A percentile compares a stretch with the other conserved stretches of the same genome.
These are phyloP conservation scores for Periphyllus acericola DNA, from an alignment of 2,888 invertebrate genomes.

Conservation along the genomic window DNA sequence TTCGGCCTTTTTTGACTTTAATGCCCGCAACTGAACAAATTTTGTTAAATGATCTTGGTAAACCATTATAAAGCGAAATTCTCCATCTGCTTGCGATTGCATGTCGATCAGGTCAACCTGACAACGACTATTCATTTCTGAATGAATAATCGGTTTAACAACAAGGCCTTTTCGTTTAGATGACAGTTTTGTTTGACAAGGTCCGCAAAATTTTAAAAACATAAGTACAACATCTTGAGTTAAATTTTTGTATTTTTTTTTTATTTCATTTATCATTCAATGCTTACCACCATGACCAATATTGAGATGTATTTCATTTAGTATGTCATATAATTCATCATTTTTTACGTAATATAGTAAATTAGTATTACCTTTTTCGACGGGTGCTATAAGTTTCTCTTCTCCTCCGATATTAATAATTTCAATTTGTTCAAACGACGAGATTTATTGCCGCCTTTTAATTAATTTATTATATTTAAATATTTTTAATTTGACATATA, in stretches of 20 bases:
- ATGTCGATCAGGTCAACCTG: slow-evolving; percentile 66
- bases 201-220: slow-evolving; percentile 37
- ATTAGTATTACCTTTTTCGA: too few species aligned
- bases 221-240: slow-evolving; percentile 21
- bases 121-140: slow-evolving; percentile 63
- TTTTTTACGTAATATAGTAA: too few species aligned
- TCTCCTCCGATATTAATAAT: too few species aligned
- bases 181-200: slow-evolving; percentile 44
- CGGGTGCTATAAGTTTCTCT: too few species aligned
- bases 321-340: not conserved
- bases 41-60: slow-evolving; percentile 67
- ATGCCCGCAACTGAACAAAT: slow-evolving; percentile 66
- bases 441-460: too few species aligned
- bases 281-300: slow-evolving; percentile 30
- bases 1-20: slow-evolving; percentile 65
- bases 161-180: not conserved
- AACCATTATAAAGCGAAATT: slow-evolving; percentile 66
- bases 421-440: too few species aligned
- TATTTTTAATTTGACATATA: too few species aligned
- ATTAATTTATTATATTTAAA: too few species aligned
- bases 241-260: slow-evolving; percentile 40
- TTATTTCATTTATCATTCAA: slow-evolving; percentile 13
- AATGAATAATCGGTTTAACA: slow-evolving; percentile 10
- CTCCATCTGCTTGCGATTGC: slow-evolving; percentile 65
- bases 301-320: not conserved